phyloP scores from a whole-genome alignment of 1,140 invertebrate genomes.

The Brachionus sp. region DNA sequence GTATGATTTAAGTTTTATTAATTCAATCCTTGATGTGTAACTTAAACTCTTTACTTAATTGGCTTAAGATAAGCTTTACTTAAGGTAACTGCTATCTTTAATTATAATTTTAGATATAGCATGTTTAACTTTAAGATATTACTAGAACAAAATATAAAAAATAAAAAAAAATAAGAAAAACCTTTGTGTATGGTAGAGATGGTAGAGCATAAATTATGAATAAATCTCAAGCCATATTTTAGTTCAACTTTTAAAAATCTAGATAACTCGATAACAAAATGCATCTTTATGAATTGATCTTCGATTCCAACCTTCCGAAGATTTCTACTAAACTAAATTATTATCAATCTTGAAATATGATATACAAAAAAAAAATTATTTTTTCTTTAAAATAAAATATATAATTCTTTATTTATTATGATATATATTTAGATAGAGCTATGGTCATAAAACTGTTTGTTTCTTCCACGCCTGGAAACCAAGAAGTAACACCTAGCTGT shows the following conservation, averaged over 20 bases:
- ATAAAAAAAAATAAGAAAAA: not conserved
- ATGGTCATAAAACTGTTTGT: constrained; percentile 85
- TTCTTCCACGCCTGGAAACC: constrained; percentile 82
- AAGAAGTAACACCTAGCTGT: constrained; percentile 69
- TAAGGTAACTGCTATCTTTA: not conserved
- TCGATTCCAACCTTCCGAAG: not conserved
- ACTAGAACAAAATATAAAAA: constrained; percentile 10
- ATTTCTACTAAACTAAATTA: not conserved
- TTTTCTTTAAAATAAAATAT: not conserved
- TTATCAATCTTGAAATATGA: not conserved
- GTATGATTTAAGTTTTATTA: not conserved
- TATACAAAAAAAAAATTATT: not conserved
- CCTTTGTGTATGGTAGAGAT: not conserved
- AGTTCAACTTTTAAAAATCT: not conserved
- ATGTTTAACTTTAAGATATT: not conserved
- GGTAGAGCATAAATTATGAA: constrained; percentile 20
- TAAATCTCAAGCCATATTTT: constrained; percentile 3
- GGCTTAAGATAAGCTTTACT: not conserved
- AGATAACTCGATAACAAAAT: not conserved
- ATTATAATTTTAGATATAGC: not conserved
- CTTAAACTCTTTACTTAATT: not conserved
- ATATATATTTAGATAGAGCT: not conserved
- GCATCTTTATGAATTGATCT: not conserved
- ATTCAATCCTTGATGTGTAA: not conserved
- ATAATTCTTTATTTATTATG: not conserved